Conservation (phyloP, 1,140 invertebrate species). For the Bombus impatiens region DNA sequence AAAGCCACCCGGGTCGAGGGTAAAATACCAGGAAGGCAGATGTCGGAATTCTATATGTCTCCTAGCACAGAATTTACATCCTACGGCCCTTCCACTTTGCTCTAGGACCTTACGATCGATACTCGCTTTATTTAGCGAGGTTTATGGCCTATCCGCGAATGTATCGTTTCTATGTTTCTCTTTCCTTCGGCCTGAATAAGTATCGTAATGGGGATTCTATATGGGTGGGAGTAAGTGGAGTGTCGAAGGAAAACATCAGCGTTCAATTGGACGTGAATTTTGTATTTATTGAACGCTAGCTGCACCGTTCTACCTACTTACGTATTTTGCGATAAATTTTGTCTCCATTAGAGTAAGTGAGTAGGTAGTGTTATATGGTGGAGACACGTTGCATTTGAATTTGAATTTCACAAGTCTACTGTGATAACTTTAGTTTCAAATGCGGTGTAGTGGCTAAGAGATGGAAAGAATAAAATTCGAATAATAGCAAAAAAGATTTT, state of each 20-base stretch:
- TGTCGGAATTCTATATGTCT: conserved; percentile 55
- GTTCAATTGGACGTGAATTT: neutral
- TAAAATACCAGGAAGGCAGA: conserved; percentile 69
- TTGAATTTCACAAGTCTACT: neutral
- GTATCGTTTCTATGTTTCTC: neutral
- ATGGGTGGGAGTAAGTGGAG: conserved; percentile 12
- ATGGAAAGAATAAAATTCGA: too few species aligned
- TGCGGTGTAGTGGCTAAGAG: too few species aligned
- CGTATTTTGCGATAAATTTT: neutral
- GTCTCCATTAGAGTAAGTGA: neutral
- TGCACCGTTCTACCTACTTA: neutral
- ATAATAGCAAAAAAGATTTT: too few species aligned
- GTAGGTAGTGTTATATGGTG: neutral
- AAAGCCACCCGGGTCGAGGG: conserved; percentile 62
- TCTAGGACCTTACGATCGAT: conserved; percentile 23
- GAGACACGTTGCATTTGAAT: neutral
- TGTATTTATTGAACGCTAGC: too few species aligned
- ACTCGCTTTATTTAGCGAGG: conserved; percentile 12
- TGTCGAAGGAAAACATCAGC: neutral
- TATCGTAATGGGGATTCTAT: neutral
- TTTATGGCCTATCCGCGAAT: neutral
- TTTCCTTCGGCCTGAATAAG: neutral
- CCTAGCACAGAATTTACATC: conserved; percentile 64
- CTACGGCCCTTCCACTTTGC: conserved; percentile 12
- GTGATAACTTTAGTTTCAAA: neutral